Evolutionary conservation across 1,140 invertebrate species (phyloP), one percentile per base, ranked within the genome.

Genomic region (Solenopsis fugax): DNA sequence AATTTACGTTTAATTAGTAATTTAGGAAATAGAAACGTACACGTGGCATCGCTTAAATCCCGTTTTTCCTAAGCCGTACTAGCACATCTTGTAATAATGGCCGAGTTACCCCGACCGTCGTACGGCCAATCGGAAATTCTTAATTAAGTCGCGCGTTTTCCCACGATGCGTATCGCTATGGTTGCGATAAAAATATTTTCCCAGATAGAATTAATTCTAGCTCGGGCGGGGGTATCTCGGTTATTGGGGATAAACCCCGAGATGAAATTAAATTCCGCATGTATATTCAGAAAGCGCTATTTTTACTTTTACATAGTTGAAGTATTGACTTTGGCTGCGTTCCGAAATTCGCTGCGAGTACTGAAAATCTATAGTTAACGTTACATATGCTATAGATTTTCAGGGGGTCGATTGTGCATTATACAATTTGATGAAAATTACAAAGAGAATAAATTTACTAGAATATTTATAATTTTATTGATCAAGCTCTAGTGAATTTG

Each of bases 131-230:
- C 67, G 69, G 80, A 75, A 84, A 82, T 76, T 37, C 64, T 89
- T 88, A 89, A 65, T 88, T 77, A 72, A 88, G 50, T 58, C 24
- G 48, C 58, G 34, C 67, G 58, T 64, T 87, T 45, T 29, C 72
- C 48, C n/a, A 21, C 34, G 54, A 88, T 78, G 58, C 73, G 65
- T 76, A 76, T 78, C 48, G 37, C 48, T 58, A 72, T 13, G 41
- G 6, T 13, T 10, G 48, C 50, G 87, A 87, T 87, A 87, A 89
- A 89, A 89, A 89, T 89, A 89, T 89, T 89, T 85, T 34, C 62
- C 10, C 10, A 29, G 34, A 65, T 52, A 58, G 56, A 89, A 76
- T 85, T 87, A 82, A 89, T 82, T 78, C 50, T 21, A 77, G 76
- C 82, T 69, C n/a, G 18, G 18, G 12, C 41, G 58, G 2, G 60